A percentile compares a stretch with the other conserved stretches of the same genome.
Conservation (phyloP, 2,888 invertebrate genomes). For the Rotaria socialis region DNA sequence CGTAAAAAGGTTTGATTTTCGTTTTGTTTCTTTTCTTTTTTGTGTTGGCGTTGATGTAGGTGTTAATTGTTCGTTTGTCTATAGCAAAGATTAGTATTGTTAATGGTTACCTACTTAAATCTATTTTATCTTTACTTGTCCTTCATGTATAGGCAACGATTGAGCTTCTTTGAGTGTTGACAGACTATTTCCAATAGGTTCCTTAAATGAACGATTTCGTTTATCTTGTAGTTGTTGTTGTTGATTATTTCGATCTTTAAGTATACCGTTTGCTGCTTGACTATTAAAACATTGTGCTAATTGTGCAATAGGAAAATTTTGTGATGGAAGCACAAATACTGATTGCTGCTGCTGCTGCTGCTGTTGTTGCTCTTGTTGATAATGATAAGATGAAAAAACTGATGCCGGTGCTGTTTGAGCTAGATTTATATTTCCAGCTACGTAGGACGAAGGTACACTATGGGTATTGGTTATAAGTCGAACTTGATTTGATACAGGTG, state of each 20-base stretch:
- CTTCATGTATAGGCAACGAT: background rate
- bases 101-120: too few relatives aligned
- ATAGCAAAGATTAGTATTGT: too few relatives aligned
- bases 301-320: background rate
- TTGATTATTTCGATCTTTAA: background rate
- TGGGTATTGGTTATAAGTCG: background rate
- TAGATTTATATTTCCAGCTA: background rate
- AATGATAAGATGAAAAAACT: conserved; percentile 16
- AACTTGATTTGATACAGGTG: conserved; percentile 1
- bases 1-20: conserved; percentile 90
- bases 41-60: conserved; percentile 69
- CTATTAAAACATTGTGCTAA: conserved; percentile 27
- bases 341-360: background rate
- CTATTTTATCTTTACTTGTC: background rate
- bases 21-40: conserved; percentile 70
- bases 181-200: conserved; percentile 9
- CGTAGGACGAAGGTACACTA: background rate
- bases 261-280: background rate
- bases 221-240: background rate
- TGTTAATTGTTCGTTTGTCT: conserved; percentile 69
- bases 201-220: conserved; percentile 38
- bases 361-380: conserved; percentile 18
- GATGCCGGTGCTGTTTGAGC: conserved; percentile 32
- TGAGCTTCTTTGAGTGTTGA: conserved; percentile 5
- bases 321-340: background rate